Conservation (phyloP, 2,888 invertebrate genomes). For the Volucella zonaria region DNA sequence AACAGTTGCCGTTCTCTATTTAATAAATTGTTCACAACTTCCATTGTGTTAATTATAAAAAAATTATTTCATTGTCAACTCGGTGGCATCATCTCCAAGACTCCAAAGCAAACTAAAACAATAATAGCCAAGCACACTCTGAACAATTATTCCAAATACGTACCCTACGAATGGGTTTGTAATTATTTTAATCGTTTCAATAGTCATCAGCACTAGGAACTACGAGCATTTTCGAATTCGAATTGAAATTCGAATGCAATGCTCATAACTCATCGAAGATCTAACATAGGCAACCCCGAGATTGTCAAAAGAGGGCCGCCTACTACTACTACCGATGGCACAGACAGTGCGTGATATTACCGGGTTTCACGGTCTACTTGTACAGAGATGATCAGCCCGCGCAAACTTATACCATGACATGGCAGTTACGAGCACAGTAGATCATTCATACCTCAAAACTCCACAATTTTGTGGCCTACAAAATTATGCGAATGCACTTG, state of each 20-base stretch:
- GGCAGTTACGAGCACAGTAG: conserved; percentile 4
- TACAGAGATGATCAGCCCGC: conserved; percentile 12
- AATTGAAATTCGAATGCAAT: conserved; percentile 24
- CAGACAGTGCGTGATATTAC: conserved; percentile 14
- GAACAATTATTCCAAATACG: conserved; percentile 42
- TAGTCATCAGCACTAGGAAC: conserved; percentile 41
- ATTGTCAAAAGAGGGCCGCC: conserved; percentile 16
- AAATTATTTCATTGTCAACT: conserved; percentile 34
- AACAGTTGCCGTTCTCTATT: not conserved
- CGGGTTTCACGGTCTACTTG: not conserved
- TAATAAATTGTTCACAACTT: conserved; percentile 30
- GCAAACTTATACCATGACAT: conserved; percentile 23
- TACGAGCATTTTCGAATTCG: conserved; percentile 12
- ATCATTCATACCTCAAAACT: too few species aligned
- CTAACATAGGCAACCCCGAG: not conserved
- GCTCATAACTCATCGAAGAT: conserved; percentile 24
- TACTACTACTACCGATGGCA: not conserved
- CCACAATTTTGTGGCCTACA: conserved; percentile 52
- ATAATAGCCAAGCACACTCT: not conserved
- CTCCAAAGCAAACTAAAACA: conserved; percentile 38
- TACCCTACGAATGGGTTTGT: conserved; percentile 31
- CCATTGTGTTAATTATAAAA: conserved; percentile 28
- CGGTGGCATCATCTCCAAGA: conserved; percentile 39
- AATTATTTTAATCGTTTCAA: conserved; percentile 61
- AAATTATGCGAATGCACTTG: conserved; percentile 64